Base-by-base conservation (phyloP, 1,140 invertebrate species). In the Lepidotrigona ventralis region DNA sequence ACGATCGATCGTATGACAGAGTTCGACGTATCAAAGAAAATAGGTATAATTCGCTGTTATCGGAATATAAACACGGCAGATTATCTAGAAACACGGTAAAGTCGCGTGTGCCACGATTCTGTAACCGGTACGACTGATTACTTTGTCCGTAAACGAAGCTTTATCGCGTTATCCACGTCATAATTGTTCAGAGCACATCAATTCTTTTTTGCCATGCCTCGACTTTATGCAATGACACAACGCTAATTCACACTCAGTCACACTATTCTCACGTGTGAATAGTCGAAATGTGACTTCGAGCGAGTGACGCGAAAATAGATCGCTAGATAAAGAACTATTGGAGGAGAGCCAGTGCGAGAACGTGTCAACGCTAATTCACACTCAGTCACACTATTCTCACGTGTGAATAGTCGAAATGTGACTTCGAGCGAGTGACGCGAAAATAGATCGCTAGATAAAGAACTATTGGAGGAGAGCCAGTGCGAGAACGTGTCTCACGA, bases 221-320 rank as follows among this genome's bases (percentile, higher is more conserved):
- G 17, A 21, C 46, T 83, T 54, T 69, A 77, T 39, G 21, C 9
- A 70, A 29, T 9, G 0, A 26, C 23, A 17, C 46, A 21, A 51
- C 4, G 51, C 23, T 33, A 79, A 1, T 33, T 6, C 17, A 15
- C 39, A 33, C 2, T 9, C 19, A 9, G 29, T 60, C 33, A 63
- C 19, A 15, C 23, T 15, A 1, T 83, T 73, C 21, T n/a, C 8
- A 19, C 54, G 56, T 56, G 74, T 53, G 64, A 15, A 11, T 19
- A 54, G 19, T 3, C 19, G 23, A 23, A 70, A 66, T 60, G 58
- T 60, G 29, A 23, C 75, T 29, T 4, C 54, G 21, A 29, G 0
- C 51, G 5, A 53, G 17, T n/a, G 21, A n/a, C 26, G 9, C 69
- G 60, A 72, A 83, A 83, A 83, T 83, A 83, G 75, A 79, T 53